Percentiles rank a stretch among this genome's conserved stretches.
Evolutionary conservation across 2,113 vertebrate genomes (phyloP).

Genomic region (Martes martes): DNA sequence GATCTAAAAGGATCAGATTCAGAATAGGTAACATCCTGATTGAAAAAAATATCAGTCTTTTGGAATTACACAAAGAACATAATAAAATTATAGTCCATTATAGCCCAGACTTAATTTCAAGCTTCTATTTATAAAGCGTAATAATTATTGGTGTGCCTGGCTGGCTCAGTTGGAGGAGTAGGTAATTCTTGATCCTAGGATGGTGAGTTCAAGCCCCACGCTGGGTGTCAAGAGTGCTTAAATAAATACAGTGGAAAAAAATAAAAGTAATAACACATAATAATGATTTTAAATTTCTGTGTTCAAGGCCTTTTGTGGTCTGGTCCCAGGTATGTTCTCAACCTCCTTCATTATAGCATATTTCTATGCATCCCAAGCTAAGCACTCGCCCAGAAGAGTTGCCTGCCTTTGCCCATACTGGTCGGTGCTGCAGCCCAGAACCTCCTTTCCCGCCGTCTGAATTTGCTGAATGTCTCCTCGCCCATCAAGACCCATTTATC

Average conservation of each 20-base stretch:
- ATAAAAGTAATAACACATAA: neutral
- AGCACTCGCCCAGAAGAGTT: neutral
- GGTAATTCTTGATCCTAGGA: neutral
- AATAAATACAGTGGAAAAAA: neutral
- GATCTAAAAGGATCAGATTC: constrained; percentile 20
- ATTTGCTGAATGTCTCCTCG: neutral
- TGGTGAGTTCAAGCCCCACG: neutral
- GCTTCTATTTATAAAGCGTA: neutral
- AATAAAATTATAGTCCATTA: neutral
- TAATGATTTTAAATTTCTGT: constrained; percentile 4
- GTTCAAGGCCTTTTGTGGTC: neutral
- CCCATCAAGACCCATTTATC: neutral
- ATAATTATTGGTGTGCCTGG: neutral
- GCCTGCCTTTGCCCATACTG: neutral
- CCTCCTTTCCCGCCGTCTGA: neutral
- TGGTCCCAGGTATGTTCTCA: neutral
- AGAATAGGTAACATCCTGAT: neutral
- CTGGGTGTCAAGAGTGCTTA: neutral
- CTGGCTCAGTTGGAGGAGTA: neutral
- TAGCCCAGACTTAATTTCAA: neutral
- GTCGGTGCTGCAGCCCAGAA: neutral
- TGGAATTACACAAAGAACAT: neutral
- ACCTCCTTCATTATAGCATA: neutral
- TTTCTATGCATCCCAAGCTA: neutral
- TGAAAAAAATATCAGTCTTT: constrained; percentile 20